Percentiles rank a stretch among this genome's conserved stretches.
Evolutionary conservation across 2,888 invertebrate species (phyloP).

Genomic region (Adela reaumurella): DNA sequence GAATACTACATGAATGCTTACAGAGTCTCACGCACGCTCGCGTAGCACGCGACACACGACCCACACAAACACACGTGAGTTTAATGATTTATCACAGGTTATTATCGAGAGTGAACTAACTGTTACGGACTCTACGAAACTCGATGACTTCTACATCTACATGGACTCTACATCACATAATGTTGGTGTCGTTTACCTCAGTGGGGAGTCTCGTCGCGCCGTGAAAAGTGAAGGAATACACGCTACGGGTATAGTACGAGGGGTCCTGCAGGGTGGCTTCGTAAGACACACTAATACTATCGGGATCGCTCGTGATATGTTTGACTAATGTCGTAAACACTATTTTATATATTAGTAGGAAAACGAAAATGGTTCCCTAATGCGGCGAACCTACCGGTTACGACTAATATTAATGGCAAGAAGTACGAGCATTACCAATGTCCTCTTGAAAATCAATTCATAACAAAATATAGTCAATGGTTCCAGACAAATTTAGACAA

Average conservation of each 20-base stretch:
- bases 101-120: background rate
- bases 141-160: background rate
- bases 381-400: background rate
- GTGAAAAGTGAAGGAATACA: background rate
- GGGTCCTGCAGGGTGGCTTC: background rate
- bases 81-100: background rate
- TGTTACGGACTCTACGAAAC: background rate
- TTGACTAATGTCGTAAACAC: slow-evolving; percentile 19
- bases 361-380: background rate
- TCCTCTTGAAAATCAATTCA: slow-evolving; percentile 32
- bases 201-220: no score
- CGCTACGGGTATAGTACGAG: background rate
- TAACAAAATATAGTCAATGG: slow-evolving; percentile 29
- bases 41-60: background rate
- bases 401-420: slow-evolving; percentile 28
- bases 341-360: background rate
- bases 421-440: slow-evolving; percentile 30
- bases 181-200: background rate
- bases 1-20: no score
- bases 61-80: background rate
- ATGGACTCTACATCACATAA: background rate
- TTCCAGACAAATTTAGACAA: slow-evolving; percentile 40
- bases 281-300: background rate
- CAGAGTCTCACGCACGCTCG: background rate
- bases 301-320: slow-evolving; percentile 44